These are phyloP conservation scores for Electrophaes corylata DNA, from an alignment of 2,888 invertebrate genomes.

Conservation along the genomic window DNA sequence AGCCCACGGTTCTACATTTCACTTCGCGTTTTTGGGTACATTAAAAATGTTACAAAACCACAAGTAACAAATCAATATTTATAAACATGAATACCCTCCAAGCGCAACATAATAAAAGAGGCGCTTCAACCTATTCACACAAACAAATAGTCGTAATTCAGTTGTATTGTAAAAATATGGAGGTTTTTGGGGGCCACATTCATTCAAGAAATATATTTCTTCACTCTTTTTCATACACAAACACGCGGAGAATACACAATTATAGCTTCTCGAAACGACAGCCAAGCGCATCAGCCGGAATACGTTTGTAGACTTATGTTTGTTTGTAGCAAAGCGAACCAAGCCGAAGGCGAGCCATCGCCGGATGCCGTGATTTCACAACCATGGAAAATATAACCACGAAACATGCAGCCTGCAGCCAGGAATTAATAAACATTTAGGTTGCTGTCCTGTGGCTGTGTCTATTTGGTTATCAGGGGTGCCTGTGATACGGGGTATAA, in stretches of 20 bases:
- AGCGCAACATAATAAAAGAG: slow-evolving; percentile 49
- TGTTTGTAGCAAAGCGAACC: slow-evolving; percentile 51
- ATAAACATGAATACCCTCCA: slow-evolving; percentile 78
- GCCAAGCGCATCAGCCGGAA: slow-evolving; percentile 56
- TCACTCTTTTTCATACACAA: slow-evolving; percentile 68
- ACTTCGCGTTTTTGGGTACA: slow-evolving; percentile 56
- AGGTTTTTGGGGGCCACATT: slow-evolving; percentile 43
- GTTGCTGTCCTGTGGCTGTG: too few species aligned
- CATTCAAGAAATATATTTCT: slow-evolving; percentile 55
- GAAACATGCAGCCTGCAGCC: too few species aligned
- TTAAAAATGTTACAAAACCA: slow-evolving; percentile 50
- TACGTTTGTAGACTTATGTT: too few species aligned
- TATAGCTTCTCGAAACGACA: slow-evolving; percentile 48
- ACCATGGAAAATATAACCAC: too few species aligned
- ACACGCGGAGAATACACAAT: slow-evolving; percentile 51
- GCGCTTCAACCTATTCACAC: slow-evolving; percentile 46
- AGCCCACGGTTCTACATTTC: slow-evolving; percentile 68
- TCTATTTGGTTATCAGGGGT: too few species aligned
- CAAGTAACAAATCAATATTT: slow-evolving; percentile 81
- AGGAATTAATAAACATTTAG: too few species aligned
- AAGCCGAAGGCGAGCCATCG: neutral
- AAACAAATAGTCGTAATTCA: slow-evolving; percentile 40
- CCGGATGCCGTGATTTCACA: too few species aligned
- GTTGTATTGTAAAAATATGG: slow-evolving; percentile 15
- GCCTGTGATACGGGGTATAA: too few species aligned